A percentile compares a stretch with the other conserved stretches of the same genome.
phyloP scores from a whole-genome alignment of 2,888 invertebrate genomes.

The Harpagoxenus sublaevis region DNA sequence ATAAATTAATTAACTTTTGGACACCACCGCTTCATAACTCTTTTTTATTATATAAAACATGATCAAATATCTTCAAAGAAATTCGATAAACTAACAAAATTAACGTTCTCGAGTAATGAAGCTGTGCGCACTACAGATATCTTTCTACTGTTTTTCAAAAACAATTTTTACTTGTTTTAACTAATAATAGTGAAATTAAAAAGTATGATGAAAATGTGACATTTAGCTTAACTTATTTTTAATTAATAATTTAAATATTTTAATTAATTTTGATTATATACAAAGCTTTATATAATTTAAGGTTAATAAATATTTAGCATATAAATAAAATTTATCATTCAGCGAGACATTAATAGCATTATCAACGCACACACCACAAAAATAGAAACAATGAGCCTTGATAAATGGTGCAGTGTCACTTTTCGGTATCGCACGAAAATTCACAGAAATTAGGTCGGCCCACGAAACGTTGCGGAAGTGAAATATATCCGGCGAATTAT shows the following conservation, averaged over 20 bases:
- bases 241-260: not conserved
- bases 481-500: slow-evolving; percentile 28
- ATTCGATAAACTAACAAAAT: not conserved
- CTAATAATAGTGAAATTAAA: not conserved
- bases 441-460: slow-evolving; percentile 13
- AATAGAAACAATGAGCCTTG: slow-evolving; percentile 3
- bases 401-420: slow-evolving; percentile 10
- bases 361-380: not conserved
- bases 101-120: not conserved
- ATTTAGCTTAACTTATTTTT: not conserved
- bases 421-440: slow-evolving; percentile 50
- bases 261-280: slow-evolving; percentile 1
- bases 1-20: slow-evolving; percentile 61
- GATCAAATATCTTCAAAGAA: not conserved
- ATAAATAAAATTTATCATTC: not conserved
- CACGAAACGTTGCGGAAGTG: slow-evolving; percentile 37
- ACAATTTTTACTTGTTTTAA: not conserved
- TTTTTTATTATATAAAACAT: slow-evolving; percentile 25
- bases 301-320: not conserved
- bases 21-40: slow-evolving; percentile 1
- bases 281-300: not conserved
- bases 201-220: not conserved
- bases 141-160: not conserved
- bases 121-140: not conserved
- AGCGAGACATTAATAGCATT: not conserved